Base-by-base conservation (phyloP, 2,113 vertebrate species). In the Malurus alboscapulatus region DNA sequence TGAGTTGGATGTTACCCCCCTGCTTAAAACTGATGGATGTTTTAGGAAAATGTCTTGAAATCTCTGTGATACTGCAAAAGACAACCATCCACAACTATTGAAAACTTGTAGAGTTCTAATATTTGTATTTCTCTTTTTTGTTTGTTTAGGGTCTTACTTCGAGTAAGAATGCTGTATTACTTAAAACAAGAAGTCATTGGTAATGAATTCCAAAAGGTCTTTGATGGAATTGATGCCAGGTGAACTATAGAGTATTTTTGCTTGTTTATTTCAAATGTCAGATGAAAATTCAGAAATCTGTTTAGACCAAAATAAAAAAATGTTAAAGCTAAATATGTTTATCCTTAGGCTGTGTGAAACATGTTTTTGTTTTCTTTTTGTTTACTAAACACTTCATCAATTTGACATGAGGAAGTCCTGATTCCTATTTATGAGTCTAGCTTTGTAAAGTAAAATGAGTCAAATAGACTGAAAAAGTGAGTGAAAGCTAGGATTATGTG, bases 181-280 rank as follows among this genome's bases (percentile, higher is more conserved):
- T 98, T 99, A 97, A 99, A 99, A 97, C 99, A 99, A 97, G 99
- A 99, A 98, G 98, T 99, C 89, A 99, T 99, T 96, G 99, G 99
- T 96, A 98, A 89, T 97, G 98, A 99, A 92, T 98, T 97, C 96
- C 98, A 98, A 94, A 98, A 97, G 90, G 99, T 99, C 82, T 98
- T 99, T 94, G 98, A 99, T 73, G 99, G 99, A 84, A 97, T 94
- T 82, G 99, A 99, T 97, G 98, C 98, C 94, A 99, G 98, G 99
- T 99, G 97, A 98, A 96, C 82, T 88, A 93, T 5, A 89, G 48
- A 16, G 30, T 65, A 88, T 89, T 95, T 88, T 66, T 92, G 2
- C 40, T 94, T 87, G 36, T 81, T 96, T 77, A 48, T 84, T 82
- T 92, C 55, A 55, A 54, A 40, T 51, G 44, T 77, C 26, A 80